Conservation (phyloP, 2,888 invertebrate species). For the Melangyna quadrimaculata region DNA sequence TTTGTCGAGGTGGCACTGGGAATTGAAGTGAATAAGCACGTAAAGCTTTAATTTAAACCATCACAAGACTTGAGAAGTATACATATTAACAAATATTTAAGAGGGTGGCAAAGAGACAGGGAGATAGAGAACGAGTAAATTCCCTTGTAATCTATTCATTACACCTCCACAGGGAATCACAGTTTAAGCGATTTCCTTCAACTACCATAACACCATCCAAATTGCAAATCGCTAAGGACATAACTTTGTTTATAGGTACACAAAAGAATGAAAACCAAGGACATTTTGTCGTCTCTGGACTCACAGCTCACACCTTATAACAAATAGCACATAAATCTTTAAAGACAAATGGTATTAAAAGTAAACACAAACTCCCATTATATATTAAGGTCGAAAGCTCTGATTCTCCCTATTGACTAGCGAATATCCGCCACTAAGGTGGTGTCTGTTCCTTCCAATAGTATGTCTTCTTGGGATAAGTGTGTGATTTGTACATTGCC, state of each 20-base stretch:
- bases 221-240: slow-evolving; percentile 62
- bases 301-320: slow-evolving; percentile 6
- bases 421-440: slow-evolving; percentile 10
- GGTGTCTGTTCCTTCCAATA: background rate
- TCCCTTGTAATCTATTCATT: slow-evolving; percentile 68
- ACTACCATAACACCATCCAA: slow-evolving; percentile 2
- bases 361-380: slow-evolving; percentile 71
- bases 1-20: background rate
- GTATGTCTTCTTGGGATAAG: slow-evolving; percentile 51
- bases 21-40: slow-evolving; percentile 28
- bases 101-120: background rate
- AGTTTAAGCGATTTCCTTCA: slow-evolving; percentile 51
- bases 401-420: background rate
- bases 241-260: slow-evolving; percentile 25
- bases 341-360: slow-evolving; percentile 70
- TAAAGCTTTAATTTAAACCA: slow-evolving; percentile 36
- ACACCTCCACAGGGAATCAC: slow-evolving; percentile 67
- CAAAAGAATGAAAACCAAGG: background rate
- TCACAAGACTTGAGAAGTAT: slow-evolving; percentile 6
- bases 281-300: slow-evolving; percentile 4
- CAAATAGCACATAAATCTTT: slow-evolving; percentile 68
- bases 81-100: background rate
- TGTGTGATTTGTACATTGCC: slow-evolving; percentile 74
- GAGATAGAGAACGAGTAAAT: slow-evolving; percentile 43
- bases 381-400: slow-evolving; percentile 43